Evolutionary conservation across 2,113 vertebrate species (phyloP).

Genomic region (Patagioenas fasciata): DNA sequence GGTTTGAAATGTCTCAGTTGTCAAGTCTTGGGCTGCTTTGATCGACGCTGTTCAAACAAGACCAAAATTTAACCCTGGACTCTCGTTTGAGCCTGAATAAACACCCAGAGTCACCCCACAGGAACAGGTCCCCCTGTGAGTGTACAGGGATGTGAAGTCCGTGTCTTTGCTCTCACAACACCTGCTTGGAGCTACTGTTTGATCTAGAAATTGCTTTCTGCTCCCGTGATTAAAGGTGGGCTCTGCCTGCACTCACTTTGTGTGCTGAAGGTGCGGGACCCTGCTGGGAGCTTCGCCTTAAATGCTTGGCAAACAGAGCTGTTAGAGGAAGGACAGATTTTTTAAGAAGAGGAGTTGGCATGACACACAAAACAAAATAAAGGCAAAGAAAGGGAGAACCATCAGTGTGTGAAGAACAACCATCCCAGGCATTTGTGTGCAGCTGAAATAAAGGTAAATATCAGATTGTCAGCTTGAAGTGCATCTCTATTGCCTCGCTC

Average conservation of each 20-base stretch:
- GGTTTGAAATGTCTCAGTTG: background rate
- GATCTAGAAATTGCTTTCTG: background rate
- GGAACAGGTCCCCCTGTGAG: background rate
- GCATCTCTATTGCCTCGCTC: background rate
- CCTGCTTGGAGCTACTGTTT: background rate
- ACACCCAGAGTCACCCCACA: background rate
- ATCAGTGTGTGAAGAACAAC: background rate
- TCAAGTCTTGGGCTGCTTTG: background rate
- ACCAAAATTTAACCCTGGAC: background rate
- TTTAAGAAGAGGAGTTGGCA: background rate
- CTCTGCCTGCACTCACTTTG: background rate
- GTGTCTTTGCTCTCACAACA: background rate
- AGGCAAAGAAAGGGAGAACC: background rate
- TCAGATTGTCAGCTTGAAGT: conserved; percentile 26
- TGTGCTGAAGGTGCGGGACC: background rate
- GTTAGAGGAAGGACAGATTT: background rate
- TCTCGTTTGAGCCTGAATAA: background rate
- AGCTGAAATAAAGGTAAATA: background rate
- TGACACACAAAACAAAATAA: background rate
- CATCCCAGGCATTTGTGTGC: background rate
- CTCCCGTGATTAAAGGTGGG: background rate
- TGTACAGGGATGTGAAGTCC: background rate
- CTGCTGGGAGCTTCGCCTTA: background rate
- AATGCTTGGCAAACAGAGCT: background rate
- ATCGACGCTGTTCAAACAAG: background rate